These are phyloP conservation scores for Anabas testudineus DNA, from an alignment of 2,797 vertebrate genomes.

Conservation along the genomic window DNA sequence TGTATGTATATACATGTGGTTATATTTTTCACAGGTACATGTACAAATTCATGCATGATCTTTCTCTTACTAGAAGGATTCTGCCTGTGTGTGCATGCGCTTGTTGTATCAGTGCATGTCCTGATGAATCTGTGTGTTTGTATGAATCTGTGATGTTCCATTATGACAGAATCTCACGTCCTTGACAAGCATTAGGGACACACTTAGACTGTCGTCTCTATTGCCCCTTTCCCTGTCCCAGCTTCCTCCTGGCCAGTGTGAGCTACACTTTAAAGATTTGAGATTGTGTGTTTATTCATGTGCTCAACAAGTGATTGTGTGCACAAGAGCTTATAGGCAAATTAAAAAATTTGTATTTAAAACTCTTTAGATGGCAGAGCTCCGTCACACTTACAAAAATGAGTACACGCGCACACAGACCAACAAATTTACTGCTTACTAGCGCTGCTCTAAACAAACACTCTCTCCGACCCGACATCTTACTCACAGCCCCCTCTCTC, in stretches of 20 bases:
- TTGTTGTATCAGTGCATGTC: not conserved
- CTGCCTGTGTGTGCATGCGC: not conserved
- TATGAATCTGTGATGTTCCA: constrained; percentile 23
- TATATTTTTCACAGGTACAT: not conserved
- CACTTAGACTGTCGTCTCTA: constrained; percentile 49
- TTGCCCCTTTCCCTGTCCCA: constrained; percentile 22
- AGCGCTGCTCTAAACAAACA: constrained; percentile 1
- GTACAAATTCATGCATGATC: not conserved
- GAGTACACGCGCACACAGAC: not conserved
- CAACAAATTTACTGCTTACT: not conserved
- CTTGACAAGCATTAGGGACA: constrained; percentile 52
- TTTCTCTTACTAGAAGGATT: not conserved
- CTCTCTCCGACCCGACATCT: constrained; percentile 16
- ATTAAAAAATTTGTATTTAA: no score
- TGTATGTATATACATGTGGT: not conserved
- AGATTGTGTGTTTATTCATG: constrained; percentile 43
- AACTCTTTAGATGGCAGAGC: not conserved
- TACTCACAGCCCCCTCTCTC: not conserved
- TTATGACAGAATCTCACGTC: constrained; percentile 69
- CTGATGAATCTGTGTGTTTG: constrained; percentile 15
- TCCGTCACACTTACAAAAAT: not conserved
- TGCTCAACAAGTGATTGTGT: constrained; percentile 18
- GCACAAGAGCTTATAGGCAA: not conserved
- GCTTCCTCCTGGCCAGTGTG: constrained; percentile 29
- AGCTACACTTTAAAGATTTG: constrained; percentile 57